A percentile compares a stretch with the other conserved stretches of the same genome.
These are phyloP conservation scores for Sesia apiformis DNA, from an alignment of 2,888 invertebrate genomes.

Conservation along the genomic window DNA sequence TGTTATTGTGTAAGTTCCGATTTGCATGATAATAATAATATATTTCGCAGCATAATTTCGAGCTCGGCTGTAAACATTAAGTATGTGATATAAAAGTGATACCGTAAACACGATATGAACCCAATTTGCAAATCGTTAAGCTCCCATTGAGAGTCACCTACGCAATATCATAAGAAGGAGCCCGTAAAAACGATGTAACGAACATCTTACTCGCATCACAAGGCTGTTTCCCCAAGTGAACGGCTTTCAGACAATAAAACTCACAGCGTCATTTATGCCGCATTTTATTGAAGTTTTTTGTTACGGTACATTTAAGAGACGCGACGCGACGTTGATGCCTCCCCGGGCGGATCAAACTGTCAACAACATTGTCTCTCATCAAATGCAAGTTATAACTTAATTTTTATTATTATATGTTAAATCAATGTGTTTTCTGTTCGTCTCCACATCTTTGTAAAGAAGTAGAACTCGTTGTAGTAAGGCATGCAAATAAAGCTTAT, in stretches of 20 bases:
- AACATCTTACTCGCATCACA: constrained; percentile 31
- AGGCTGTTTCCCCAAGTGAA: constrained; percentile 36
- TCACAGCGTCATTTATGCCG: constrained; percentile 38
- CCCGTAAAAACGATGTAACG: constrained; percentile 35
- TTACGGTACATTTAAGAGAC: constrained; percentile 45
- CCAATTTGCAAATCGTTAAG: constrained; percentile 6
- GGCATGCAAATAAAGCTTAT: no score
- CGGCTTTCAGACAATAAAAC: constrained; percentile 59
- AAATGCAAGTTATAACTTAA: no score
- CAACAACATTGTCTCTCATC: no score
- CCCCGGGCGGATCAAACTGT: background rate
- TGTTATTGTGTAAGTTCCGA: background rate
- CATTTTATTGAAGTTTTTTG: constrained; percentile 53
- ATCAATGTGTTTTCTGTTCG: no score
- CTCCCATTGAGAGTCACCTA: constrained; percentile 2
- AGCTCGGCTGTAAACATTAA: background rate
- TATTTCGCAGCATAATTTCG: no score
- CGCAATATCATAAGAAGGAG: constrained; percentile 7
- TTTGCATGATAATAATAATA: no score
- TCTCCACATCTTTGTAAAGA: no score
- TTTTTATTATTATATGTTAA: no score
- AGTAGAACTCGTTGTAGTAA: no score
- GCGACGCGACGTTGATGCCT: constrained; percentile 24
- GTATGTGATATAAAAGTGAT: background rate
- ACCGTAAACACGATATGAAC: background rate